Evolutionary conservation across 1,140 invertebrate species (phyloP), one percentile per base, ranked within the genome.

Genomic region (Achatina immaculata): DNA sequence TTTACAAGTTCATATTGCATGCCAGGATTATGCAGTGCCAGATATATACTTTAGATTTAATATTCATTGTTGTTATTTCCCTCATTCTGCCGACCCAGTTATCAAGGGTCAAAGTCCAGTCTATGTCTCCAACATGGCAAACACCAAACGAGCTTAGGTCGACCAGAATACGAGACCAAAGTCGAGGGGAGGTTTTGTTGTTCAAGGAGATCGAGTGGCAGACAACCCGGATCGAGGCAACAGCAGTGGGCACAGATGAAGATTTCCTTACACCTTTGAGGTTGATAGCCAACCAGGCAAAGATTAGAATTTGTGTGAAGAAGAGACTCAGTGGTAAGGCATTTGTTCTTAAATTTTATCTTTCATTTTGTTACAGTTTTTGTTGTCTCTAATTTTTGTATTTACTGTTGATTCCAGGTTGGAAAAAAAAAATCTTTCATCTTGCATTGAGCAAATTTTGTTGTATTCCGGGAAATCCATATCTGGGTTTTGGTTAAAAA

Each of bases 131-230:
- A 6, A 94, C 94, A 73, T 99, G 98, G 95, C 93, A 95, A 55
- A 93, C 93, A 82, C 94, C 94, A 81, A 96, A 96, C 91, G 90
- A 92, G 78, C 92, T 99, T 80, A 94, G 95, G 88, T 93, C 95
- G 89, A 98, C 97, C 48, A 94, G 97, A 86, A 93, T 99, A 68
- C 97, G 98, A 92, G 97, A 98, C 89, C 93, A 95, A 14, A 94
- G 95, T 71, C 94, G 95, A 85, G 96, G 96, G 43, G 96, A 98
- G 87, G 92, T 99, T 81, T 92, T 99, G 74, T 95, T 99, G 88
- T 99, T 99, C 92, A 99, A 99, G 80, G 97, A 99, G 92, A 92
- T 99, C 69, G 95, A 97, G 88, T 99, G 98, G 98, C 97, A 99
- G 92, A 98, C 96, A 69, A 94, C 98, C 42, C 93, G 96, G 84